phyloP scores from a whole-genome alignment of 2,888 invertebrate genomes.

The Actias luna region DNA sequence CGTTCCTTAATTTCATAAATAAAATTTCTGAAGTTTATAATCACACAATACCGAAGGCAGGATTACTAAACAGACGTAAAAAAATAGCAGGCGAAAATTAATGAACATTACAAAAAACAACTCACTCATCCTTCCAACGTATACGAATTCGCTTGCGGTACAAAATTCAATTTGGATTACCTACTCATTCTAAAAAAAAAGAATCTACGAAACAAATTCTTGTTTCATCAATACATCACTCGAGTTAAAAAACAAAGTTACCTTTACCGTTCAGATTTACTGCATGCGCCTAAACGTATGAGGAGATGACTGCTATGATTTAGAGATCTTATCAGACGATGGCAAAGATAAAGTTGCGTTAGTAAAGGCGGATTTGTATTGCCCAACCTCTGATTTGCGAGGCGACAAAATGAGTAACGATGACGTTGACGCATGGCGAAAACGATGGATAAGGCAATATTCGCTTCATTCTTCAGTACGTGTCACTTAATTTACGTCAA shows the following conservation, averaged over 20 bases:
- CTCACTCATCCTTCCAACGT: constrained; percentile 31
- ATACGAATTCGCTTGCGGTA: constrained; percentile 43
- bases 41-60: background rate
- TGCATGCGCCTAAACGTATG: background rate
- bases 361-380: constrained; percentile 26
- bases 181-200: constrained; percentile 37
- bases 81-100: constrained; percentile 29
- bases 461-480: background rate
- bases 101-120: constrained; percentile 35
- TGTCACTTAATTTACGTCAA: constrained; percentile 10
- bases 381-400: constrained; percentile 43
- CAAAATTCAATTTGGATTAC: constrained; percentile 50
- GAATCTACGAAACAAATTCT: constrained; percentile 33
- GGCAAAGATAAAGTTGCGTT: background rate
- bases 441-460: constrained; percentile 22
- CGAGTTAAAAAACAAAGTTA: constrained; percentile 22
- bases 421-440: constrained; percentile 43
- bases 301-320: background rate
- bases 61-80: background rate
- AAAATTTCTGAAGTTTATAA: background rate
- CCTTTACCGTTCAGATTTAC: constrained; percentile 4
- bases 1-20: background rate
- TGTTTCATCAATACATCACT: constrained; percentile 35
- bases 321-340: constrained; percentile 7
- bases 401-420: constrained; percentile 53